Conservation (phyloP, 2,888 invertebrate genomes). For the Pseudococcus longispinus region DNA sequence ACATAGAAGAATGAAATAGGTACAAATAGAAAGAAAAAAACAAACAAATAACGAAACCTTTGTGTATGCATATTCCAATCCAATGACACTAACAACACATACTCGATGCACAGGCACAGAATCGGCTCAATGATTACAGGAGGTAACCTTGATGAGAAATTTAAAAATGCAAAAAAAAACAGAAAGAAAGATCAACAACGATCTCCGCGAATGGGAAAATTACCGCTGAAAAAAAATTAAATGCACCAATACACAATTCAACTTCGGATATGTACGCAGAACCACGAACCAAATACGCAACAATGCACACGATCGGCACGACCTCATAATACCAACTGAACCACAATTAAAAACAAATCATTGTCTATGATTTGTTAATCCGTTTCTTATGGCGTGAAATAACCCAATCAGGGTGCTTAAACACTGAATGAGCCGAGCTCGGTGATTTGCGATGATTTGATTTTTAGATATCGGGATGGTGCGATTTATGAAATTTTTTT, state of each 20-base stretch:
- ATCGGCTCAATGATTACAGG: too few relatives aligned
- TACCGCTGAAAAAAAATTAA: background rate
- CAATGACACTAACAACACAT: background rate
- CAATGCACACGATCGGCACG: constrained; percentile 19
- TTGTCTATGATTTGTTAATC: constrained; percentile 39
- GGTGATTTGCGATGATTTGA: background rate
- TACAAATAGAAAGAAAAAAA: background rate
- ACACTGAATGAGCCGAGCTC: background rate
- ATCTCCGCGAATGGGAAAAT: background rate
- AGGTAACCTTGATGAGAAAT: background rate
- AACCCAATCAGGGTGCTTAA: constrained; percentile 16
- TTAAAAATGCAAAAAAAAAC: background rate
- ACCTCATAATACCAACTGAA: constrained; percentile 20
- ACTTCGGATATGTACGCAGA: background rate
- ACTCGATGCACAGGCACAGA: background rate
- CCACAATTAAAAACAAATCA: constrained; percentile 43
- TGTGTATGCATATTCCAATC: background rate
- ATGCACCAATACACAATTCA: background rate
- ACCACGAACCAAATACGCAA: constrained; percentile 7
- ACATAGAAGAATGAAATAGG: background rate
- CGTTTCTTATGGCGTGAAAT: background rate
- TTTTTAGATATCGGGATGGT: background rate
- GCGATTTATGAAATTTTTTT: background rate
- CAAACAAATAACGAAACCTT: background rate
- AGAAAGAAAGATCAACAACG: background rate